Conservation (phyloP, 2,113 vertebrate species). For the Ophthalmotilapia sp. region DNA sequence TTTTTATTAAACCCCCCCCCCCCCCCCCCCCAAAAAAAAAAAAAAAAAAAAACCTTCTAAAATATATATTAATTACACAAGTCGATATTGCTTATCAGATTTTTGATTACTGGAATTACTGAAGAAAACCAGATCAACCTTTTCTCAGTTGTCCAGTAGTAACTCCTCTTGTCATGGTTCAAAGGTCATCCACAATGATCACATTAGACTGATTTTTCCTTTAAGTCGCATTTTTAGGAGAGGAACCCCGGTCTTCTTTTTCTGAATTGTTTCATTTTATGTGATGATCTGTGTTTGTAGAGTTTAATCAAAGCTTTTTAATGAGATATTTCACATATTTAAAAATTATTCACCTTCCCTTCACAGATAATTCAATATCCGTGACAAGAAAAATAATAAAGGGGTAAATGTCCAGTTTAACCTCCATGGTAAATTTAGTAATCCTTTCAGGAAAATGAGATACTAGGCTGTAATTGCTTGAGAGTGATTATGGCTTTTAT, state of each 20-base stretch:
- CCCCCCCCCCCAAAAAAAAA: no score
- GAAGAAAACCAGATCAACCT: background rate
- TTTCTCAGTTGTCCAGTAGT: background rate
- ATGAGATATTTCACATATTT: background rate
- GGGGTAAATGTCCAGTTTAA: slow-evolving; percentile 52
- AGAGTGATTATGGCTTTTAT: slow-evolving; percentile 59
- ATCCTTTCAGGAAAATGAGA: slow-evolving; percentile 29
- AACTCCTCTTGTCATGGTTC: background rate
- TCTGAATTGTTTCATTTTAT: background rate
- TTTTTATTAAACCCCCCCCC: no score
- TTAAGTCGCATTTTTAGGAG: background rate
- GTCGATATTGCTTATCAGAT: background rate
- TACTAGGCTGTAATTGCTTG: slow-evolving; percentile 47
- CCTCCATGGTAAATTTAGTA: slow-evolving; percentile 42
- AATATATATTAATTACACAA: background rate
- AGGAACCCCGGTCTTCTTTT: background rate
- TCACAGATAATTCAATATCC: slow-evolving; percentile 35
- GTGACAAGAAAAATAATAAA: slow-evolving; percentile 30
- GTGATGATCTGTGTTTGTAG: background rate
- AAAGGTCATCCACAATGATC: background rate
- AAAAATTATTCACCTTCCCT: background rate
- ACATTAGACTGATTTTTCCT: background rate
- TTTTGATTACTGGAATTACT: background rate
- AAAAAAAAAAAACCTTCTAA: background rate
- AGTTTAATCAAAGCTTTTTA: background rate